These are phyloP conservation scores for Aleiodes testaceus DNA, from an alignment of 2,888 invertebrate genomes.

Conservation along the genomic window DNA sequence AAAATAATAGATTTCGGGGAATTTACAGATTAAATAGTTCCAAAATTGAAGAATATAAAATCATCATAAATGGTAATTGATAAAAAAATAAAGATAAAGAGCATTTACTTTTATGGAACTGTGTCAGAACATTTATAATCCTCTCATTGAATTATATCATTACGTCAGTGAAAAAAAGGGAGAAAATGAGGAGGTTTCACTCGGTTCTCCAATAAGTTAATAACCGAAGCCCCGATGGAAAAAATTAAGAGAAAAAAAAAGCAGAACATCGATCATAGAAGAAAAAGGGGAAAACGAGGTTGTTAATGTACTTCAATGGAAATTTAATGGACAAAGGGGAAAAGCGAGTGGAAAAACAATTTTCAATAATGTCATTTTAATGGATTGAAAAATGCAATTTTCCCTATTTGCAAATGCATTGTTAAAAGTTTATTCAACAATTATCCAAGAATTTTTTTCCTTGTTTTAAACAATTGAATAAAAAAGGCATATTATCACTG, in stretches of 20 bases:
- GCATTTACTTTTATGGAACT: not conserved
- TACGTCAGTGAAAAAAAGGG: not conserved
- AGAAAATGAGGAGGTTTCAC: not conserved
- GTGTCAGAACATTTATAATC: not conserved
- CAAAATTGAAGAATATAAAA: too few relatives aligned
- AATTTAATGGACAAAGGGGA: constrained; percentile 2
- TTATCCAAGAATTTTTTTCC: too few relatives aligned
- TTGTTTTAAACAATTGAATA: too few relatives aligned
- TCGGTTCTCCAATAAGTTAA: constrained; percentile 9
- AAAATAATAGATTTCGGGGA: too few relatives aligned
- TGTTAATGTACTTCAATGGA: not conserved
- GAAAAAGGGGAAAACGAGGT: not conserved
- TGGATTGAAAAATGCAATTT: not conserved
- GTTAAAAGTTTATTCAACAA: too few relatives aligned
- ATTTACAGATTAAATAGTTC: too few relatives aligned
- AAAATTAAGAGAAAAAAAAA: not conserved
- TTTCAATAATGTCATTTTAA: not conserved
- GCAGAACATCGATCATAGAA: not conserved
- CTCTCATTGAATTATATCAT: not conserved
- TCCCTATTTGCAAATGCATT: too few relatives aligned
- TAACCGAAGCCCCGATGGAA: not conserved
- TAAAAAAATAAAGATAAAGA: not conserved
- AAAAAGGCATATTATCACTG: too few relatives aligned
- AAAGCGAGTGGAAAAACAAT: not conserved
- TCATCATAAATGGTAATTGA: too few relatives aligned